Evolutionary conservation across 2,797 vertebrate genomes (phyloP), one percentile per base, ranked within the genome.

Genomic region (Streptopelia turtur): DNA sequence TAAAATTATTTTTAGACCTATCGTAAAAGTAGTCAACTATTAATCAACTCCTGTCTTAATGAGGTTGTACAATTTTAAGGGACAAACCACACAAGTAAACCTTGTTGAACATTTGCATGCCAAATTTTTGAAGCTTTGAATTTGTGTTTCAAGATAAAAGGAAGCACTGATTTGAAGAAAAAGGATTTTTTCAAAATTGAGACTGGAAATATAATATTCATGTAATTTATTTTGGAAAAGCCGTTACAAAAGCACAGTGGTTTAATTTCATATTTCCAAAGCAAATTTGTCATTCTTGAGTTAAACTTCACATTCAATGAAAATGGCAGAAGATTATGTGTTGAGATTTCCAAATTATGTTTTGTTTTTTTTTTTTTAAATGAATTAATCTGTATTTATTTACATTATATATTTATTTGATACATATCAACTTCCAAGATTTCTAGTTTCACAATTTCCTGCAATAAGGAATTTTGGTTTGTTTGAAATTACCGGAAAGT

Each of bases 331-430:
- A 49, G 10, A 49, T 83, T 69, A 21, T 55, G 3, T 22, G 82
- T 30, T 35, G 22, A 65, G 8, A 59, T 45, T 82, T 72, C 33
- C 12, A 65, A 61, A 79, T 56, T 33, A n/a, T 43, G 0, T n/a
- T n/a, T n/a, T n/a, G n/a, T n/a, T n/a, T n/a, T n/a, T n/a, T n/a
- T 76, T 72, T 1, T 21, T 55, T 47, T 20, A 1, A 11, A 2
- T 3, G 6, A 37, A n/a, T 4, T 16, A 22, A 23, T 53, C 14
- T 75, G 1, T 83, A 37, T 65, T 55, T 66, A 45, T 69, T 65
- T 60, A 10, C 57, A 6, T 25, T 53, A n/a, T 33, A n/a, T 50
- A 33, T 65, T 65, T 80, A 69, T 70, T 84, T 72, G 25, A 20
- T 45, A 33, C 35, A 2, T 37, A 84, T 91, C 27, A 69, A 7